Base-by-base conservation (phyloP, 1,140 invertebrate genomes). In the Kradibia gibbosae region DNA sequence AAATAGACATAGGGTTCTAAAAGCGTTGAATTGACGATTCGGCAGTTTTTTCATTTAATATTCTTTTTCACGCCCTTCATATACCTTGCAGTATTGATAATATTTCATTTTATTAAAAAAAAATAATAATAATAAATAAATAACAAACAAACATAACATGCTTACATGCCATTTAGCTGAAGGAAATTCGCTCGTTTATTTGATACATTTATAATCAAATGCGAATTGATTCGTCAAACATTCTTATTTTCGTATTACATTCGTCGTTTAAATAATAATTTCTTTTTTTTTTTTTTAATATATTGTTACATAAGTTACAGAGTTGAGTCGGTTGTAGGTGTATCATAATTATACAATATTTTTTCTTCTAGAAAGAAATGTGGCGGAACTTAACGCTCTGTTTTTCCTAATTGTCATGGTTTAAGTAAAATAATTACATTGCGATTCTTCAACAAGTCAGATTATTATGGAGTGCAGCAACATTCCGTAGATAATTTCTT, bases 21-120 rank as follows among this genome's bases (percentile, higher is more conserved):
- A 60, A 67, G 4, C 57, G 3, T 55, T 42, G 22, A 81, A 53
- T 0, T 39, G 11, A 55, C 70, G n/a, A 57, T 76, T 76, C 13
- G 62, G 15, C 36, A 74, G n/a, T 76, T 81, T 76, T 62, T 62
- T 81, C 70, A 42, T 39, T 50, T 39, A 36, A 48, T 67, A 0
- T 55, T 42, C 53, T 3, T 36, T 72, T 62, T 73, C 42, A 55
- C 55, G 77, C 78, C 45, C 80, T 60, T 57, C 34, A 73, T 62
- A 53, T 82, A 82, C 80, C 80, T 78, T 78, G 72, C 80, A 82
- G 80, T 82, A 82, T 82, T 82, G 65, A 67, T 67, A 5, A 82
- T n/a, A 73, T 50, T 73, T 82, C 15, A 81, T 71, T 81, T 39
- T 70, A 82, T 78, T 78, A 67, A 53, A 78, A 82, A 77, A 50